Conservation (phyloP, 2,888 invertebrate species). For the Erannis defoliaria region DNA sequence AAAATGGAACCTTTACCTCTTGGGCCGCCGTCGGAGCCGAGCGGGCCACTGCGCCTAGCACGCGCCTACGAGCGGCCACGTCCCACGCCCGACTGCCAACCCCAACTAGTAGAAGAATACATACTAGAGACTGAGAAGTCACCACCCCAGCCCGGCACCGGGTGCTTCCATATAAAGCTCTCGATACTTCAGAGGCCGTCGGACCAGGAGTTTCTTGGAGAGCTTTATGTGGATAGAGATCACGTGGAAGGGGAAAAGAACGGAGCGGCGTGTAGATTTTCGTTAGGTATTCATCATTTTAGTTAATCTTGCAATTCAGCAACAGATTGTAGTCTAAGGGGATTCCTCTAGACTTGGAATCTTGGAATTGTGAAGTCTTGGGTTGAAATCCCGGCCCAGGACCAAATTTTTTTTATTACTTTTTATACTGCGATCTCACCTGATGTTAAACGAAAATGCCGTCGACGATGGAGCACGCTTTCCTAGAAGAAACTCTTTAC, state of each 20-base stretch:
- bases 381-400: no score
- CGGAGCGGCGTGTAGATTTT: conserved; percentile 94
- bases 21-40: conserved; percentile 82
- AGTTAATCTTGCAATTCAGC: neutral
- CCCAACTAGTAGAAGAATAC: conserved; percentile 95
- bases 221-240: conserved; percentile 95
- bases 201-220: conserved; percentile 95
- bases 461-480: no score
- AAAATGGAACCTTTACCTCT: conserved; percentile 87
- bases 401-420: no score
- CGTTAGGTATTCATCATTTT: conserved; percentile 77
- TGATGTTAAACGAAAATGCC: no score
- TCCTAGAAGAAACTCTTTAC: no score
- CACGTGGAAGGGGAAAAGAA: conserved; percentile 91
- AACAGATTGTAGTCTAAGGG: no score
- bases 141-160: conserved; percentile 86
- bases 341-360: no score
- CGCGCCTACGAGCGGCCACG: conserved; percentile 88
- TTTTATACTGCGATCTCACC: no score
- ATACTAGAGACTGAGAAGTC: conserved; percentile 94
- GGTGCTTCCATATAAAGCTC: conserved; percentile 94
- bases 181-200: conserved; percentile 95
- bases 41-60: conserved; percentile 71
- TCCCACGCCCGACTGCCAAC: conserved; percentile 90
- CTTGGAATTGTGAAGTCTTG: no score